Conservation (phyloP, 2,797 vertebrate genomes). For the Emys orbicularis region DNA sequence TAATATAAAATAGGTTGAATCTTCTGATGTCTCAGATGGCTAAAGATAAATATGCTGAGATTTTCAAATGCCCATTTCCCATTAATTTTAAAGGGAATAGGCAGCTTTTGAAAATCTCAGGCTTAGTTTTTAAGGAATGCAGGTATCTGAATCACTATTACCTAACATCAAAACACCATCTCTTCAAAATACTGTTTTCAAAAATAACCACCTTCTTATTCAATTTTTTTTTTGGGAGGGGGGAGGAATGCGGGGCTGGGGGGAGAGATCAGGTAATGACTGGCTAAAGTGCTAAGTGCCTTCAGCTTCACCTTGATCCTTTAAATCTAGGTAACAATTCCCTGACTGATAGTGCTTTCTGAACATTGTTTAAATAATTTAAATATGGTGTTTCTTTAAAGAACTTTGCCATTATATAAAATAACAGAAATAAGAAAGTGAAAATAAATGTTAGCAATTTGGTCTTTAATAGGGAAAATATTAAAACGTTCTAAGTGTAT, state of each 20-base stretch:
- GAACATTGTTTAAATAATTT: conserved; percentile 49
- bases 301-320: conserved; percentile 3
- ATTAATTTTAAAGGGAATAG: conserved; percentile 24
- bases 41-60: neutral
- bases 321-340: conserved; percentile 50
- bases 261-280: neutral
- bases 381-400: conserved; percentile 33
- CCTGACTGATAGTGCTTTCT: conserved; percentile 54
- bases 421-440: conserved; percentile 42
- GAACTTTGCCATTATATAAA: conserved; percentile 12
- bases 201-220: neutral
- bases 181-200: conserved; percentile 16
- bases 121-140: neutral
- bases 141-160: neutral
- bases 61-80: neutral
- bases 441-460: conserved; percentile 53
- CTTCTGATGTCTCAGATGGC: neutral
- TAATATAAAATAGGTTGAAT: neutral
- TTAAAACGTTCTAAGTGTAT: conserved; percentile 64
- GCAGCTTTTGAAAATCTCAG: neutral
- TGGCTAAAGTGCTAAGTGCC: conserved; percentile 23
- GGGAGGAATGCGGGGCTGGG: accelerated
- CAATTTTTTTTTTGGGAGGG: neutral
- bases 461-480: conserved; percentile 52
- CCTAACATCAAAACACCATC: neutral